Base-by-base conservation (phyloP, 2,888 invertebrate genomes). In the Eledona agricola region DNA sequence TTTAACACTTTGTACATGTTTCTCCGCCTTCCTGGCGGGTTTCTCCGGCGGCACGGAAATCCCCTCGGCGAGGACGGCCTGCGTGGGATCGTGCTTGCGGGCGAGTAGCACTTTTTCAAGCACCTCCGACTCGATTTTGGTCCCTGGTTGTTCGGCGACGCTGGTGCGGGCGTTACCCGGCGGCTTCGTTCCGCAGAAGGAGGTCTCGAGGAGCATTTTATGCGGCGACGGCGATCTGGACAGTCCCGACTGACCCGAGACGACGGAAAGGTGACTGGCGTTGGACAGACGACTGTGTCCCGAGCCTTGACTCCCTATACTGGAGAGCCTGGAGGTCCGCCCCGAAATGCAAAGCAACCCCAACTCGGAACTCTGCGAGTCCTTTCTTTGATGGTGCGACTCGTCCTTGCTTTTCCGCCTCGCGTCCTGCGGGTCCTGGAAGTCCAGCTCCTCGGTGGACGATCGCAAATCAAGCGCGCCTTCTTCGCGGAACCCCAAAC, bases 211-310 rank as follows among this genome's bases (percentile, higher is more conserved):
- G 45, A 93, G 80, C 86, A 92, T 91, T 74, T 89, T 89, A 78
- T 93, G 93, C n/a, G 93, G 93, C 6, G 93, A 93, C 1, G 93
- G 92, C 16, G 89, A 89, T 55, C 90, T 83, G 2, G 86, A 86
- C 11, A 78, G 70, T 7, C 71, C 72, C 6, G 83, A 83, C 47
- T 79, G 81, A 1, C 79, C 81, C 1, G 82, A 82, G 28, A 80
- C 73, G 10, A 80, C 80, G 1, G 83, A 83, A 29, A 83, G 69
- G 53, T 81, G 81, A 61, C 82, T 83, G 2, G 80, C 78, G 7
- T 81, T 82, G 73, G 78, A 77, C 37, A 78, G 55, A 6, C 77
- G 68, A 61, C 77, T 77, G 13, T 76, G 75, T 17, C 70, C 72
- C 4, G 73, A 73, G 29, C 89, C 88, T 73, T 89, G 89, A 60